Percentiles rank a stretch among this genome's conserved stretches.
Conservation (phyloP, 2,888 invertebrate species). For the Cephus spinipes region DNA sequence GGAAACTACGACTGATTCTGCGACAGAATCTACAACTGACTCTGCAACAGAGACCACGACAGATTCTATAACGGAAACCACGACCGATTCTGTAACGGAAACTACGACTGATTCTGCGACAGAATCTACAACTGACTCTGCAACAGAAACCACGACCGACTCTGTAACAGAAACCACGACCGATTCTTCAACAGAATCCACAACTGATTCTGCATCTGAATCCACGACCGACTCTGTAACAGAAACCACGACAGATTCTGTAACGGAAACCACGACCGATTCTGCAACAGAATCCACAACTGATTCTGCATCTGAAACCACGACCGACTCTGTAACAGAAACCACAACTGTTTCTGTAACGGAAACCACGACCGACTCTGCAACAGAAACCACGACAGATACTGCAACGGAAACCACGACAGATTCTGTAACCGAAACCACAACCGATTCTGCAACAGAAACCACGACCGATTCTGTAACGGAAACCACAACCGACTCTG, state of each 20-base stretch:
- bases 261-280: neutral
- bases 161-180: neutral
- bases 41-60: neutral
- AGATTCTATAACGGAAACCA: neutral
- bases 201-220: too few species aligned
- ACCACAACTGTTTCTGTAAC: neutral
- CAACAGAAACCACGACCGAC: neutral
- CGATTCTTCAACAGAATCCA: too few species aligned
- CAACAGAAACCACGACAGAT: slow-evolving; percentile 13
- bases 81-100: neutral
- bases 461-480: slow-evolving; percentile 15
- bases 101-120: neutral
- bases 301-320: neutral
- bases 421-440: slow-evolving; percentile 13
- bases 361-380: neutral
- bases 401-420: slow-evolving; percentile 6
- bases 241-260: neutral
- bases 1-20: neutral
- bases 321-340: neutral
- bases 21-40: neutral
- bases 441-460: slow-evolving; percentile 2
- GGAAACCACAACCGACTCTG: neutral
- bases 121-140: neutral
- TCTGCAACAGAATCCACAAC: neutral
- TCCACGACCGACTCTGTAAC: neutral